A percentile compares a stretch with the other conserved stretches of the same genome.
phyloP scores from a whole-genome alignment of 2,113 vertebrate species.

The Xyliphius kryptos region DNA sequence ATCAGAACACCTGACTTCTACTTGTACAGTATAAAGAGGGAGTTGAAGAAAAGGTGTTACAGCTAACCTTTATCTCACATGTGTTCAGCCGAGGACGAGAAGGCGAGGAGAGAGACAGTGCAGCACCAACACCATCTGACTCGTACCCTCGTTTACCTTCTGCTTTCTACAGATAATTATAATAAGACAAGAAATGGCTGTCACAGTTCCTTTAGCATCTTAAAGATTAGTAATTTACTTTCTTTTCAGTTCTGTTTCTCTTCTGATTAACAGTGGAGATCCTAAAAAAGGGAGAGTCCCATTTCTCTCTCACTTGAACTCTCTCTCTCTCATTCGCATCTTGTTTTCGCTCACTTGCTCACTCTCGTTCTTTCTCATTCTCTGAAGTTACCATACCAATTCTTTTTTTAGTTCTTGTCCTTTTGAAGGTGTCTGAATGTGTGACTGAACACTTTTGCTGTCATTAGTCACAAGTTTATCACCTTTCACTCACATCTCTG shows the following conservation, averaged over 20 bases:
- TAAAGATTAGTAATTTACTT: neutral
- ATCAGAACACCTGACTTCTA: too few relatives aligned
- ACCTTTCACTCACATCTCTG: too few relatives aligned
- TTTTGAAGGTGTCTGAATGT: too few relatives aligned
- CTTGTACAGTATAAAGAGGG: neutral
- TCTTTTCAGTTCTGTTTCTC: neutral
- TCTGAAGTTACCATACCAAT: too few relatives aligned
- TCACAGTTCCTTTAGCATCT: conserved; percentile 44
- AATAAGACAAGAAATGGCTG: conserved; percentile 9
- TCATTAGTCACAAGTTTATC: too few relatives aligned
- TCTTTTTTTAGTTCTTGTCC: too few relatives aligned
- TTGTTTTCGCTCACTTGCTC: too few relatives aligned
- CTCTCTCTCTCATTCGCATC: neutral
- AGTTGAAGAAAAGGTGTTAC: neutral
- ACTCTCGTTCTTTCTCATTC: too few relatives aligned
- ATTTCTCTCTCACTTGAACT: too few relatives aligned
- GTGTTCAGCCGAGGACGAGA: conserved; percentile 46
- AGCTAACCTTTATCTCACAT: conserved; percentile 58
- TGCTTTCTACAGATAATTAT: conserved; percentile 50
- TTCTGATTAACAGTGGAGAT: conserved; percentile 8
- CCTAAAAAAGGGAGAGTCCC: neutral
- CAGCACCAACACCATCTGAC: conserved; percentile 32
- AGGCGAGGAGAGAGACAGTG: conserved; percentile 28
- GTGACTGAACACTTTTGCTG: too few relatives aligned
- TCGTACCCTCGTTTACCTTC: conserved; percentile 42